These are phyloP conservation scores for Drosophila vallismaia DNA, from an alignment of 2,888 invertebrate species.

Conservation along the genomic window DNA sequence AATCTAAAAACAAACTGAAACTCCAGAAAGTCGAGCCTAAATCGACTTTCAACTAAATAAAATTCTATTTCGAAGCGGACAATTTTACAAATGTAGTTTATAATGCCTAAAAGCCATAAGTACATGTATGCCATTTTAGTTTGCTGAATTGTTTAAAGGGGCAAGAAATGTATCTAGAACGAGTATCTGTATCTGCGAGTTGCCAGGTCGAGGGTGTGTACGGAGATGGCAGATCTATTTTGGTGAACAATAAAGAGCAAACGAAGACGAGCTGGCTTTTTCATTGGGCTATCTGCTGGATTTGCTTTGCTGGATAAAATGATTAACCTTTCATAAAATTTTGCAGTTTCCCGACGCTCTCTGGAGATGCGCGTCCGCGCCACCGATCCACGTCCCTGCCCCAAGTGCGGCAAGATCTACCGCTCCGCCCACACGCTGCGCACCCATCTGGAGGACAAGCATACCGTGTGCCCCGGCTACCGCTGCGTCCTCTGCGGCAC, in stretches of 20 bases:
- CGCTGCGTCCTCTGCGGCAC: slow-evolving; percentile 96
- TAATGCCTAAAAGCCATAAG: slow-evolving; percentile 42
- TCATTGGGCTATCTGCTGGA: slow-evolving; percentile 10
- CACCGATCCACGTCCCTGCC: slow-evolving; percentile 95
- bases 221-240: slow-evolving; percentile 71
- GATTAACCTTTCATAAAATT: slow-evolving; percentile 4
- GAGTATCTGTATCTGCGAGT: slow-evolving; percentile 65
- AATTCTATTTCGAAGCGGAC: slow-evolving; percentile 66
- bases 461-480: slow-evolving; percentile 96
- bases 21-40: slow-evolving; percentile 36
- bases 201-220: slow-evolving; percentile 37
- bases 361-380: slow-evolving; percentile 95
- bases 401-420: slow-evolving; percentile 96
- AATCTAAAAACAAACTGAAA: slow-evolving; percentile 35
- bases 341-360: slow-evolving; percentile 89
- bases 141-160: slow-evolving; percentile 67
- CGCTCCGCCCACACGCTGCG: slow-evolving; percentile 95
- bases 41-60: slow-evolving; percentile 29
- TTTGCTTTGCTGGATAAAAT: not conserved
- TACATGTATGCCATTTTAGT: slow-evolving; percentile 56
- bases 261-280: slow-evolving; percentile 54
- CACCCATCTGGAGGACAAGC: slow-evolving; percentile 96
- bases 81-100: slow-evolving; percentile 73
- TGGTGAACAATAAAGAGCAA: slow-evolving; percentile 75
- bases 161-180: slow-evolving; percentile 43